Conservation (phyloP, 2,797 vertebrate genomes). For the Pteropus rufus region DNA sequence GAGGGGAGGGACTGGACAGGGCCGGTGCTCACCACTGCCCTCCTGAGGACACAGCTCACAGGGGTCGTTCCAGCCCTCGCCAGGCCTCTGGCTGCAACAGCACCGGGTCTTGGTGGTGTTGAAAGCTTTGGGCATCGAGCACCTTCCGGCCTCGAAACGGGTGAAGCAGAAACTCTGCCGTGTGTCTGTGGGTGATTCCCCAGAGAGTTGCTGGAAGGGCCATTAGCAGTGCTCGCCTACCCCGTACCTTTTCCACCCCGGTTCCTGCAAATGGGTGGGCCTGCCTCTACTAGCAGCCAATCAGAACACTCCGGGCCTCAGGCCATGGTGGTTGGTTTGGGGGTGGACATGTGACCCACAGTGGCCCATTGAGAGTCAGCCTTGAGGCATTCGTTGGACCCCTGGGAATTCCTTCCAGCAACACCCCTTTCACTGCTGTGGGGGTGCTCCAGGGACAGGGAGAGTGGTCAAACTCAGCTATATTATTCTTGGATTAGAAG, state of each 20-base stretch:
- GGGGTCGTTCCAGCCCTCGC: constrained; percentile 96
- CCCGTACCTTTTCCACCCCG: accelerated
- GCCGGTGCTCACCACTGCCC: constrained; percentile 85
- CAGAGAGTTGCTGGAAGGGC: not conserved
- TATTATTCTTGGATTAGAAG: not conserved
- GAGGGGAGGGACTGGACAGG: not conserved
- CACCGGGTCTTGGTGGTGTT: constrained; percentile 95
- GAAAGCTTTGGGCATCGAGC: constrained; percentile 91
- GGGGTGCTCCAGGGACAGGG: not conserved
- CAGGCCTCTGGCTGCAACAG: constrained; percentile 95
- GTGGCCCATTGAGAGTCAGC: not conserved
- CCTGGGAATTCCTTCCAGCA: not conserved
- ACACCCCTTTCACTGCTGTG: not conserved
- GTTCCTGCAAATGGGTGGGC: accelerated
- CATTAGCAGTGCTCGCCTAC: not conserved
- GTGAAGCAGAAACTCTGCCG: constrained; percentile 97
- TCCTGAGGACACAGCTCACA: constrained; percentile 94
- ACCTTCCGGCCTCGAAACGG: constrained; percentile 91
- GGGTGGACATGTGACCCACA: not conserved
- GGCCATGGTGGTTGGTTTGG: not conserved
- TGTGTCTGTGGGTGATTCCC: constrained; percentile 84
- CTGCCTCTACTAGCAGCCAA: not conserved
- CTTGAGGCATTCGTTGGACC: not conserved
- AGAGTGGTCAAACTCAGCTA: not conserved
- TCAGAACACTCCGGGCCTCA: not conserved